These are phyloP conservation scores for Macrobrachium nipponense DNA, from an alignment of 1,140 invertebrate genomes.

Conservation along the genomic window DNA sequence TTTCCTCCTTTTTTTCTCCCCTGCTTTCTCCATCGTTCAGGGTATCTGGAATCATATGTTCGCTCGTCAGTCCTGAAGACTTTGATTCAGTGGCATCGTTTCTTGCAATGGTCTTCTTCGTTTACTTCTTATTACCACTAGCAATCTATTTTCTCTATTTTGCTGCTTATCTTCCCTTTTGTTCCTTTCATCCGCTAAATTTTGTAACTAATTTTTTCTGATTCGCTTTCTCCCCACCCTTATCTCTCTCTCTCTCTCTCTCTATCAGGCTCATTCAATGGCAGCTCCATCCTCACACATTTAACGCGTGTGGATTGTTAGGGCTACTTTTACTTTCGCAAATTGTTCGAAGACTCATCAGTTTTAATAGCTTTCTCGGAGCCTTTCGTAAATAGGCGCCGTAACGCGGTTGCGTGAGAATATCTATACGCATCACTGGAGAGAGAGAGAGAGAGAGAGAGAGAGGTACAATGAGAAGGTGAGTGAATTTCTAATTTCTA, in stretches of 20 bases:
- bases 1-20: too few species aligned
- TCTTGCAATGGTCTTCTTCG: neutral
- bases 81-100: neutral
- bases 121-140: neutral
- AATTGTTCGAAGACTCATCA: neutral
- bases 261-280: neutral
- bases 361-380: too few species aligned
- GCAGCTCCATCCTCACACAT: neutral
- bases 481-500: too few species aligned
- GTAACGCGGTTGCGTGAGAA: neutral
- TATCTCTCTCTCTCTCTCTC: neutral
- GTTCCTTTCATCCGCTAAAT: too few species aligned
- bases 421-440: too few species aligned
- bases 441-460: neutral
- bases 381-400: neutral
- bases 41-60: too few species aligned
- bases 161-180: neutral
- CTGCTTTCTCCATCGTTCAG: too few species aligned
- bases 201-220: neutral
- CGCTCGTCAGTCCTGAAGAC: too few species aligned
- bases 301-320: neutral
- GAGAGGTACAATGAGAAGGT: neutral
- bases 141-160: neutral
- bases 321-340: too few species aligned
- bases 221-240: neutral